These are phyloP conservation scores for Malthinus flaveolus DNA, from an alignment of 2,888 invertebrate species.

Conservation along the genomic window DNA sequence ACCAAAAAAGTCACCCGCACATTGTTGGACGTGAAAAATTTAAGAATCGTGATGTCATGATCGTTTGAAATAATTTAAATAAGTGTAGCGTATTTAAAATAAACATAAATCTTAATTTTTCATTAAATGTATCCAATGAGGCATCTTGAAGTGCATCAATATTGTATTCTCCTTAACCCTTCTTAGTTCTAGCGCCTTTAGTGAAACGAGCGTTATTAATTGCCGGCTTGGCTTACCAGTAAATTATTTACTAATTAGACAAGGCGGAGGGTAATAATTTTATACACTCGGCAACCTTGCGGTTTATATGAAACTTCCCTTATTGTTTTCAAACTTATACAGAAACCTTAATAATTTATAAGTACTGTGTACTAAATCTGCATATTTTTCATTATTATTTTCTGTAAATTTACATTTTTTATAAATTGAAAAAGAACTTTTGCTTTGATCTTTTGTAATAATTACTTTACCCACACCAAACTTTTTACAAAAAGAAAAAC, in stretches of 20 bases:
- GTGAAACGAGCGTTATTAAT: constrained; percentile 54
- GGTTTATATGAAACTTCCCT: constrained; percentile 40
- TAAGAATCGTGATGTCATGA: constrained; percentile 26
- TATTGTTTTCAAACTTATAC: constrained; percentile 22
- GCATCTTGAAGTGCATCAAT: constrained; percentile 28
- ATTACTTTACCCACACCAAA: background rate
- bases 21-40: constrained; percentile 24
- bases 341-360: constrained; percentile 2
- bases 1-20: constrained; percentile 9
- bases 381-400: background rate
- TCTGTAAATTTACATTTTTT: no score
- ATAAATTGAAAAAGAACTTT: background rate
- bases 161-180: constrained; percentile 41
- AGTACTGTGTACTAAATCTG: background rate
- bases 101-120: constrained; percentile 29
- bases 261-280: constrained; percentile 53
- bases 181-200: constrained; percentile 37
- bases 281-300: constrained; percentile 48
- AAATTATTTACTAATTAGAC: constrained; percentile 60
- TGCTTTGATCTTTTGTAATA: background rate
- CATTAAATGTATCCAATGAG: constrained; percentile 27
- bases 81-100: constrained; percentile 25
- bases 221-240: constrained; percentile 56
- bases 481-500: no score
- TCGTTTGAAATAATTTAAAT: constrained; percentile 21